A percentile compares a stretch with the other conserved stretches of the same genome.
These are phyloP conservation scores for Brachionus koreanus DNA, from an alignment of 1,140 invertebrate species.

Conservation along the genomic window DNA sequence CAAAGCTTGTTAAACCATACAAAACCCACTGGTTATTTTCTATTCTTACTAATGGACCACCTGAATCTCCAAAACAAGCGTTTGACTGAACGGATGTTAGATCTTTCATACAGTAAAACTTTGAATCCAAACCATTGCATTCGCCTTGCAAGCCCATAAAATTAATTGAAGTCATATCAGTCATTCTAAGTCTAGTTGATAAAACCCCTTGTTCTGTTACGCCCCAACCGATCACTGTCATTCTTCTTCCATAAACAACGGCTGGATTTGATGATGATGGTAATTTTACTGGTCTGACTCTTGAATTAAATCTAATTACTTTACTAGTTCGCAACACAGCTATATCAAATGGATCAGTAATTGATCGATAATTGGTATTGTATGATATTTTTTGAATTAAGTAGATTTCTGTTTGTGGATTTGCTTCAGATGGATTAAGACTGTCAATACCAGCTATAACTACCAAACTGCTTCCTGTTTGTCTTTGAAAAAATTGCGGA, in stretches of 20 bases:
- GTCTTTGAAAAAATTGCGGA: background rate
- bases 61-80: background rate
- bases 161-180: background rate
- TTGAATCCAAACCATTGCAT: background rate
- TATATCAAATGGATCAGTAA: background rate
- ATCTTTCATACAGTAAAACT: conserved; percentile 7
- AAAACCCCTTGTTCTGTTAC: background rate
- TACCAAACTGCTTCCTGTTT: background rate
- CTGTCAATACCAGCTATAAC: background rate
- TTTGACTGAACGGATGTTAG: background rate
- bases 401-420: background rate
- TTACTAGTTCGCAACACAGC: background rate
- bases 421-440: background rate
- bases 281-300: background rate
- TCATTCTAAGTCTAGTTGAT: background rate
- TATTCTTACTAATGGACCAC: background rate
- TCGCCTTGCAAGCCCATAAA: background rate
- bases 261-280: background rate
- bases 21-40: background rate
- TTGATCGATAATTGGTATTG: background rate
- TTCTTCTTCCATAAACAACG: background rate
- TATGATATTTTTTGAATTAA: background rate
- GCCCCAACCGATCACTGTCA: background rate
- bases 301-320: background rate
- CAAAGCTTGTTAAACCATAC: background rate